These are phyloP conservation scores for Heteractis magnifica DNA, from an alignment of 92 coral and sea anemone species.

Conservation along the genomic window DNA sequence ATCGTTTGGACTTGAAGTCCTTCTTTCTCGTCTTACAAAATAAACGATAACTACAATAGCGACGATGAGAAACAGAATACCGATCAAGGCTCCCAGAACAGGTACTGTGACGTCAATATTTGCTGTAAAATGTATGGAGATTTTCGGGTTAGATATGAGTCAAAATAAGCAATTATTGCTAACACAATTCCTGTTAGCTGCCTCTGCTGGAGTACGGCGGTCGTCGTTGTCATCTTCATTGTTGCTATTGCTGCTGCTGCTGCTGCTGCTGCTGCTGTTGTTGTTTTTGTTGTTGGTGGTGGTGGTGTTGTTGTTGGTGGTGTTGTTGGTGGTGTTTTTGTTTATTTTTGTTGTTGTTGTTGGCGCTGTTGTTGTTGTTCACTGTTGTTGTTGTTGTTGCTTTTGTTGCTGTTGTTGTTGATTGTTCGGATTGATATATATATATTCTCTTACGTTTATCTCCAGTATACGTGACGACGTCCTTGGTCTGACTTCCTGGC, in stretches of 20 bases:
- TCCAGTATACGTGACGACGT: not conserved
- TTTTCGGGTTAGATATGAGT: not conserved
- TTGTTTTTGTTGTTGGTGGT: too few relatives aligned
- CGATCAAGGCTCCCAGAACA: slow-evolving; percentile 12
- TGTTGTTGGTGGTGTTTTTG: too few relatives aligned
- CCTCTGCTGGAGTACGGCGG: not conserved
- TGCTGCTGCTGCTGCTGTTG: too few relatives aligned
- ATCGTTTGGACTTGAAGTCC: not conserved
- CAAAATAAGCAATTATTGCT: too few relatives aligned
- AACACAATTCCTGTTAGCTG: not conserved
- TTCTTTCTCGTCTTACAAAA: not conserved
- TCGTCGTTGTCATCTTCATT: too few relatives aligned
- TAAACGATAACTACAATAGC: not conserved
- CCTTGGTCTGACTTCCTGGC: not conserved
- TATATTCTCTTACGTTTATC: not conserved
- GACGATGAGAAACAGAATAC: not conserved
- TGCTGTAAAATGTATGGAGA: not conserved
- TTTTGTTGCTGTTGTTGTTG: too few relatives aligned
- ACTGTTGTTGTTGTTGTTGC: too few relatives aligned
- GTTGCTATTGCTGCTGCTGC: too few relatives aligned
- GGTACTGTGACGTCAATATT: slow-evolving; percentile 19
- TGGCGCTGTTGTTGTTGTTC: too few relatives aligned
- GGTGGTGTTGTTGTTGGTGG: too few relatives aligned
- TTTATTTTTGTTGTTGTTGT: too few relatives aligned
- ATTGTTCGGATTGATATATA: not conserved